Base-by-base conservation (phyloP, 2,888 invertebrate species). In the Steinernema scapterisci region DNA sequence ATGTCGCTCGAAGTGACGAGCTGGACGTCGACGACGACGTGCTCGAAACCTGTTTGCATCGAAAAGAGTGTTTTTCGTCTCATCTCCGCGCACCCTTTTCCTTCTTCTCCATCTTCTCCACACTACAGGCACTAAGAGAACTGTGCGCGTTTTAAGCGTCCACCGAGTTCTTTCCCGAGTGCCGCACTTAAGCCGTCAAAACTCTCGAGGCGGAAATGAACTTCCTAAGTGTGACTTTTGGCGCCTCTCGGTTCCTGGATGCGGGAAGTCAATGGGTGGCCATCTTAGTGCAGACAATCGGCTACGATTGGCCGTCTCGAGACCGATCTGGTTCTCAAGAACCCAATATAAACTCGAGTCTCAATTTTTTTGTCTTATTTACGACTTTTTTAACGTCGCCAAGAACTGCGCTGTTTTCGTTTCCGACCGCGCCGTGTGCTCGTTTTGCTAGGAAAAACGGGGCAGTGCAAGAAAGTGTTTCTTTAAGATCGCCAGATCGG, bases 21-120 rank as follows among this genome's bases (percentile, higher is more conserved):
- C 9, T 38, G 38, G 38, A 38, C 5, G 48, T 13, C 6, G 6
- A 16, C 19, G n/a, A 16, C 19, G 48, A 48, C 13, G 48, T 19
- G 48, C 48, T 5, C 13, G 31, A 25, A 63, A 63, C 63, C 63
- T 63, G 63, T 63, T 63, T 31, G 63, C 52, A 23, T 23, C 23
- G 19, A 19, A 23, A 63, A 63, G 38, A 63, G 63, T 63, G 63
- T 63, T 63, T 63, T 63, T 63, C 63, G 63, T 63, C 63, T 27
- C 63, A 63, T 63, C 63, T 63, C 63, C 16, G 3, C 63, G 38
- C 27, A 27, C 27, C 25, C 31, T 25, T 63, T 63, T 63, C 63
- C 63, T 63, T 25, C 31, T 63, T 31, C 27, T 52, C 23, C 23
- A 1, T 23, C 21, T 23, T 19, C 52, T 21, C 52, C 9, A n/a